Percentiles rank a stretch among this genome's conserved stretches.
These are phyloP conservation scores for Bradypus variegatus DNA, from an alignment of 2,797 vertebrate genomes.

Conservation along the genomic window DNA sequence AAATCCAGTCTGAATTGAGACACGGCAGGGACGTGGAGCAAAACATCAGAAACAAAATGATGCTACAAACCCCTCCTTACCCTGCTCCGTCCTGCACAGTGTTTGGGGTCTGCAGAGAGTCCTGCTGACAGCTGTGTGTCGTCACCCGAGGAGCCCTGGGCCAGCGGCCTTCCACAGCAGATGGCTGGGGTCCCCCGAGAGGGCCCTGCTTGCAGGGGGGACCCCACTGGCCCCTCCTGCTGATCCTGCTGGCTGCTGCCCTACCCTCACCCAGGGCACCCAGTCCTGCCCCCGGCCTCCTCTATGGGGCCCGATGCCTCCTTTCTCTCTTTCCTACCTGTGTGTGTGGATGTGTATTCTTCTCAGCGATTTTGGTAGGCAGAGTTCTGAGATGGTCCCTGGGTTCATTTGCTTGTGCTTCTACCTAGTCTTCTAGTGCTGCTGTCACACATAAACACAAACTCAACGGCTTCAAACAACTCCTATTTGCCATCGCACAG, in stretches of 20 bases:
- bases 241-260: too few species aligned
- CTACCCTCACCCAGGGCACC: not conserved
- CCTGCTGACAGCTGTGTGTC: fast-evolving
- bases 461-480: too few species aligned
- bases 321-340: not conserved
- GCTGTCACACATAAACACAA: not conserved
- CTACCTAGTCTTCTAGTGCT: too few species aligned
- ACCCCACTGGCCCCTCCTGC: too few species aligned
- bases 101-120: not conserved
- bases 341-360: too few species aligned
- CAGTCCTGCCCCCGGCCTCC: too few species aligned
- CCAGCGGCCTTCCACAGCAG: too few species aligned
- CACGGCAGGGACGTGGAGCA: not conserved
- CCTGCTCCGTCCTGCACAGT: fast-evolving
- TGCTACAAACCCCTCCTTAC: fast-evolving
- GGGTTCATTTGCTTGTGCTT: not conserved
- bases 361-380: not conserved
- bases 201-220: too few species aligned
- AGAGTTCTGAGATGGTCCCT: not conserved
- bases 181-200: too few species aligned
- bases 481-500: not conserved
- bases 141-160: too few species aligned
- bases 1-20: not conserved
- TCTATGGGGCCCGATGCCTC: too few species aligned
- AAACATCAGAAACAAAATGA: too few species aligned